A percentile compares a stretch with the other conserved stretches of the same genome.
These are phyloP conservation scores for Colletes latitarsis DNA, from an alignment of 1,140 invertebrate species.

Conservation along the genomic window DNA sequence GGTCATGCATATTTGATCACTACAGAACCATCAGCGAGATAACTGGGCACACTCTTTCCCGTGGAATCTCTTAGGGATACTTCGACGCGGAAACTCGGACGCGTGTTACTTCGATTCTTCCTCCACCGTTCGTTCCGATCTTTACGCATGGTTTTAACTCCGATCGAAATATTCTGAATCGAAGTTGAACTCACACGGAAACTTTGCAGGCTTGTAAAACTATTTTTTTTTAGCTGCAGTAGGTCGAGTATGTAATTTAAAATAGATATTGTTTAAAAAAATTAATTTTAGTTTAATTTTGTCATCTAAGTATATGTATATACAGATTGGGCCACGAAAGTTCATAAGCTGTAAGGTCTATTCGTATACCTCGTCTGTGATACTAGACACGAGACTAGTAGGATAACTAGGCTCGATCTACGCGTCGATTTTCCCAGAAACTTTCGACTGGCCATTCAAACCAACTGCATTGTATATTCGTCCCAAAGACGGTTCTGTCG, in stretches of 20 bases:
- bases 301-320: no score
- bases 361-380: no score
- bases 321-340: no score
- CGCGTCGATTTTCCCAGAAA: not conserved
- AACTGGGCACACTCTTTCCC: slow-evolving; percentile 29
- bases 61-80: not conserved
- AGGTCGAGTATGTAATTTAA: no score
- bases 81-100: not conserved
- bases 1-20: slow-evolving; percentile 66
- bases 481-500: not conserved
- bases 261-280: no score
- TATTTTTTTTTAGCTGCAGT: no score
- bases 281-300: no score
- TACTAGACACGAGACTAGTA: not conserved
- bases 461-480: slow-evolving; percentile 12
- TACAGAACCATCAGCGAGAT: slow-evolving; percentile 37
- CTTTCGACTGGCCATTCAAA: slow-evolving; percentile 6
- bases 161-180: not conserved
- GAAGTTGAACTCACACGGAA: no score
- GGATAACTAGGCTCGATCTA: not conserved
- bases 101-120: not conserved
- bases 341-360: no score
- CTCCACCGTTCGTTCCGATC: not conserved
- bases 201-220: no score
- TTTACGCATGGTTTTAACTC: not conserved